A percentile compares a stretch with the other conserved stretches of the same genome.
These are phyloP conservation scores for Bos taurus DNA, from an alignment of 2,113 vertebrate genomes.

Conservation along the genomic window DNA sequence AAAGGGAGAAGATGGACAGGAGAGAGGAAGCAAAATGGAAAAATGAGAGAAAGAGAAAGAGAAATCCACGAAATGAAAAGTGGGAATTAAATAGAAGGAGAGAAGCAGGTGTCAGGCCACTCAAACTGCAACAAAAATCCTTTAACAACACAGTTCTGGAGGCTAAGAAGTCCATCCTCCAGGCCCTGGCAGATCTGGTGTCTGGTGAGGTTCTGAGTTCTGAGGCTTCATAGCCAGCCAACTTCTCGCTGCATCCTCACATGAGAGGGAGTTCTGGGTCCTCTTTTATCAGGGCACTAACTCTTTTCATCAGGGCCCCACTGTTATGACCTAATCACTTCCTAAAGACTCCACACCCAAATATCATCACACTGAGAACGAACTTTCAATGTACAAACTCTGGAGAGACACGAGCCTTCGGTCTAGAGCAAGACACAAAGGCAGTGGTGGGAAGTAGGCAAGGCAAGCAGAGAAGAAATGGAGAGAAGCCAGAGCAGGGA, in stretches of 20 bases:
- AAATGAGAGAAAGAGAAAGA: not conserved
- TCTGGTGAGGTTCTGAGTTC: not conserved
- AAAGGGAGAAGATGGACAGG: not conserved
- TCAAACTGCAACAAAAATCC: not conserved
- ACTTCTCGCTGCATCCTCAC: not conserved
- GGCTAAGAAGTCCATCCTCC: not conserved
- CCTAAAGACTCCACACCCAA: no score
- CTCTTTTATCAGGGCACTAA: not conserved
- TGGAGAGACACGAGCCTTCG: fast-evolving
- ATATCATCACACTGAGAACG: no score
- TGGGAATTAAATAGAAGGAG: fast-evolving
- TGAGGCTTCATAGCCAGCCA: not conserved
- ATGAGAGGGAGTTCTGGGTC: not conserved
- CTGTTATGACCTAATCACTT: not conserved
- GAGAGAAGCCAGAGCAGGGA: fast-evolving
- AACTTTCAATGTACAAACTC: not conserved
- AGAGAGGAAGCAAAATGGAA: not conserved
- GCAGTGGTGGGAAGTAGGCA: not conserved
- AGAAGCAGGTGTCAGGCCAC: not conserved
- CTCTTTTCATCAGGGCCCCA: not conserved
- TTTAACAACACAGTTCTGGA: not conserved
- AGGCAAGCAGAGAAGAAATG: fast-evolving
- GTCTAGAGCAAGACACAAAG: not conserved
- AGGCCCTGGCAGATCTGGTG: not conserved
- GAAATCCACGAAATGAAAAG: not conserved